phyloP scores from a whole-genome alignment of 2,888 invertebrate species.

The Sicus ferrugineus region DNA sequence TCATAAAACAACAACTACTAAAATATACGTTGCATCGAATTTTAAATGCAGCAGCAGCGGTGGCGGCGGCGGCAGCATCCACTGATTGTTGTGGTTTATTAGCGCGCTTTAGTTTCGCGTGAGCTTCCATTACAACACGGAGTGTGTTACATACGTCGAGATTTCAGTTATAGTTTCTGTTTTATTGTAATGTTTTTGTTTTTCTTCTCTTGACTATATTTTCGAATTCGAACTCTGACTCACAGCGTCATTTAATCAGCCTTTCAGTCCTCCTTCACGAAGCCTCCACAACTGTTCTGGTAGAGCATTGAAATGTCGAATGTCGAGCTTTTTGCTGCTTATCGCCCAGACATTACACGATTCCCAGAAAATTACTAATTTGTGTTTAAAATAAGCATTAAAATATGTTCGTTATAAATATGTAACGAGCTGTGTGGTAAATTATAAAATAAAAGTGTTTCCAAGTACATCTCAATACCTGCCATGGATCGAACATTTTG shows the following conservation, averaged over 20 bases:
- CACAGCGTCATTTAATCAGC: neutral
- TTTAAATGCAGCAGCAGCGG: too few species aligned
- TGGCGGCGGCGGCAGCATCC: too few species aligned
- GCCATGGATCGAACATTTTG: neutral
- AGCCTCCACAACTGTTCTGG: slow-evolving; percentile 6
- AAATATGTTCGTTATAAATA: too few species aligned
- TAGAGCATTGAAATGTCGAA: neutral
- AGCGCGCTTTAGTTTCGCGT: slow-evolving; percentile 2
- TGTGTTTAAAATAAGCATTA: neutral
- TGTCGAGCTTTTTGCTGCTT: neutral
- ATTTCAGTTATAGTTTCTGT: neutral
- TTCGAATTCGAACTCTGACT: slow-evolving; percentile 12
- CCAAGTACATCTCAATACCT: neutral
- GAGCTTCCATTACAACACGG: slow-evolving; percentile 8
- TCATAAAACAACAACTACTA: neutral
- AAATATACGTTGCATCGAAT: neutral
- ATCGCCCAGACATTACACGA: neutral
- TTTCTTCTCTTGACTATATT: neutral
- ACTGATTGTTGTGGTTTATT: slow-evolving; percentile 19
- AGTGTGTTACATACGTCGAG: neutral
- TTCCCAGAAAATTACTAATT: neutral
- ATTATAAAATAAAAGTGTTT: slow-evolving; percentile 8
- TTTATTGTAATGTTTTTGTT: neutral
- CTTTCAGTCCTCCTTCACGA: slow-evolving; percentile 1
- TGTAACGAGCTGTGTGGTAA: too few species aligned